Base-by-base conservation (phyloP, 2,113 vertebrate species). In the Rhinopomastus cyanomelas region DNA sequence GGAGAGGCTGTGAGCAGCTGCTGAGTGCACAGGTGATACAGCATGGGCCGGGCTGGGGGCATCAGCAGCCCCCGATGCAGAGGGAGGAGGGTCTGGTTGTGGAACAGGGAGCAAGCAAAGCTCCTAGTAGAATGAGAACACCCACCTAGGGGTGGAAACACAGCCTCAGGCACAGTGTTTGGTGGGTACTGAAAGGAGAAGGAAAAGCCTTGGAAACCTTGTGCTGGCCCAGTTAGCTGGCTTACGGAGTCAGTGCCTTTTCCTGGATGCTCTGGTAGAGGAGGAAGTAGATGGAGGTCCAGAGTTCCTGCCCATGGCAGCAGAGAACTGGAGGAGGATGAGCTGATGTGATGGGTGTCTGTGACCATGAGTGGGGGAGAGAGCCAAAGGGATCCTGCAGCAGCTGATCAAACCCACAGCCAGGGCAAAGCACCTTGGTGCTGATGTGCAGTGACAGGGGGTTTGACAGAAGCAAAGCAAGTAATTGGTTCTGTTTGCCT, bases 31-130 rank as follows among this genome's bases (percentile, higher is more conserved):
- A 27, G 42, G 16, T 10, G 62, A 13, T 0, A 3, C 67, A 30
- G 78, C 49, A 14, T 0, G 0, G 9, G 46, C 22, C 8, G 67
- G 36, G 30, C 81, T 55, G 61, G 48, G 16, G 14, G 85, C 56
- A 21, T 22, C 34, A 59, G 0, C 6, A 18, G 39, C 61, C 42
- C 7, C 11, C 1, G 17, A 39, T 34, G 32, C 0, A 0, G 5
- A 17, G 23, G 27, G 42, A 29, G 19, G 32, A 8, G 42, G 32
- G 25, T 3, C 11, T 46, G 0, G 1, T 4, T 30, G n/a, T 19
- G 22, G 69, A 64, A 30, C 65, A 39, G 65, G 44, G 16, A 23
- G 49, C 29, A n/a, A 39, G 14, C 5, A 55, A 13, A 81, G 12
- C 16, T 82, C 15, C 39, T 17, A 36, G 10, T 61, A 73, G 67